Evolutionary conservation across 2,888 invertebrate genomes (phyloP), one percentile per base, ranked within the genome.

Genomic region (Diabrotica balteata): DNA sequence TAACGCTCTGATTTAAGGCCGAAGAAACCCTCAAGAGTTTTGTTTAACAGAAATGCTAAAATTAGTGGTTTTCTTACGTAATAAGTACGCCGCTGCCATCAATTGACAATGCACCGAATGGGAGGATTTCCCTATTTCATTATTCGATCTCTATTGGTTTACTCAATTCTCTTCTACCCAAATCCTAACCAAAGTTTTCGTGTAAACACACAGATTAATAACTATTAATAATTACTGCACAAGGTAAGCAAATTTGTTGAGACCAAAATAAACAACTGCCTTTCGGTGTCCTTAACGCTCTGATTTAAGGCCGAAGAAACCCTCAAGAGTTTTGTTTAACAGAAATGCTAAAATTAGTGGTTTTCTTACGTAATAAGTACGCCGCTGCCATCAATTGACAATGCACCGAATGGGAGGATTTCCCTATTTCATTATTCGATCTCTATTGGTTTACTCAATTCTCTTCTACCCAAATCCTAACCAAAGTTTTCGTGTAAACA

Each of bases 141-240:
- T 53, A 53, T 53, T 53, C 52, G 52, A 53, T 53, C 42, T 53
- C 52, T 53, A 53, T 53, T 53, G 52, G 52, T 53, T 53, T 53
- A 53, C 52, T 32, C 22, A 53, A 53, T 53, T 53, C 52, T 53
- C 22, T 42, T 22, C 32, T 5, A 49, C 49, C 49, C n/a, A 49
- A 49, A 10, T 11, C 11, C 49, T 10, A 53, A 22, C 52, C 52
- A 53, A 22, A 53, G 52, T 53, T 53, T 53, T 32, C 32, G 32
- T 22, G 52, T 53, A 53, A 53, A 53, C 22, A 53, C 8, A 53
- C 9, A 53, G 52, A 53, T 53, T n/a, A n/a, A n/a, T n/a, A n/a
- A n/a, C n/a, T n/a, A n/a, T n/a, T n/a, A n/a, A n/a, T n/a, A n/a
- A n/a, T n/a, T 17, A 17, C 17, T 17, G 2, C 17, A 17, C 17